Percentiles rank a stretch among this genome's conserved stretches.
Evolutionary conservation across 2,113 vertebrate genomes (phyloP).

Genomic region (Myrmecophaga tridactyla): DNA sequence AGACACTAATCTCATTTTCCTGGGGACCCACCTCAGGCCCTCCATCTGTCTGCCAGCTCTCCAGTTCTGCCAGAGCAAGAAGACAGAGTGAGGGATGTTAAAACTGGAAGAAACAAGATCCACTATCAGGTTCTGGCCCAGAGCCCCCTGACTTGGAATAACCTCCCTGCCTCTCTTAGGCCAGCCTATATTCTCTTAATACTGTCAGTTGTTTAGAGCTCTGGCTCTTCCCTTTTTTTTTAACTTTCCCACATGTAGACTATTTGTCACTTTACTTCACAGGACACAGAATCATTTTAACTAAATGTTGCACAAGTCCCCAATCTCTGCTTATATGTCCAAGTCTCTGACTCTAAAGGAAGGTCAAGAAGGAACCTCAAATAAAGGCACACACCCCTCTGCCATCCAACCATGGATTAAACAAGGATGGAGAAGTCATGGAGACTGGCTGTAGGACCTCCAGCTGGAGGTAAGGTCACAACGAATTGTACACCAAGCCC

Average conservation of each 20-base stretch:
- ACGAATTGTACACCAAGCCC: not conserved
- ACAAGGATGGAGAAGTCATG: not conserved
- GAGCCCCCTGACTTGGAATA: not conserved
- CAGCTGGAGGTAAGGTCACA: not conserved
- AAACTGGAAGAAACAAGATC: slow-evolving; percentile 45
- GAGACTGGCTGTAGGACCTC: not conserved
- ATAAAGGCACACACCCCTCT: not conserved
- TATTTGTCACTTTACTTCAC: not conserved
- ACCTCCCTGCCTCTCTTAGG: not conserved
- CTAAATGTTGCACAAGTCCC: not conserved
- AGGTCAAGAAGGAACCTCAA: not conserved
- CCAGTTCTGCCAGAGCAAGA: slow-evolving; percentile 43
- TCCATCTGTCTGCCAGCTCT: slow-evolving; percentile 41
- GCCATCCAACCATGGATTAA: not conserved
- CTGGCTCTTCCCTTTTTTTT: not conserved
- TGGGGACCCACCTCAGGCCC: slow-evolving; percentile 6
- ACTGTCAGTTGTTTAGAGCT: not conserved
- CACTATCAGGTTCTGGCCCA: not conserved
- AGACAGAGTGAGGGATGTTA: not conserved
- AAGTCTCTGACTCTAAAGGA: not conserved
- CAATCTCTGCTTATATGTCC: not conserved
- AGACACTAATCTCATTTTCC: slow-evolving; percentile 2
- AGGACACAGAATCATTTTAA: not conserved
- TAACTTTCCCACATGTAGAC: not conserved
- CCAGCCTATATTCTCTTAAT: not conserved